A percentile compares a stretch with the other conserved stretches of the same genome.
These are phyloP conservation scores for Dendrolimus pini DNA, from an alignment of 2,888 invertebrate genomes.

Conservation along the genomic window DNA sequence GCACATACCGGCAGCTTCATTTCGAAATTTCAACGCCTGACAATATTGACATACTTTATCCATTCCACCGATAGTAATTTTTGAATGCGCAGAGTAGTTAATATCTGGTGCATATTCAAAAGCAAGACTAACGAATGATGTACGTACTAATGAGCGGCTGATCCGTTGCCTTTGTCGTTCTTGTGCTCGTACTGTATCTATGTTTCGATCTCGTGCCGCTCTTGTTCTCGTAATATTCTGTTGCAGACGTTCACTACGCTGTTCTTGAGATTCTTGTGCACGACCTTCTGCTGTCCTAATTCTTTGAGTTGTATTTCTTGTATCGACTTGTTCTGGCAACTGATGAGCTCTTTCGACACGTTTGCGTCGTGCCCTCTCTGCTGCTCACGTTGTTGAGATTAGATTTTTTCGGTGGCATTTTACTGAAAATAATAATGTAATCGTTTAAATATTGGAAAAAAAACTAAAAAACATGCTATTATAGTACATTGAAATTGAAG, in stretches of 20 bases:
- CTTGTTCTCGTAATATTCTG: conserved; percentile 19
- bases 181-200: conserved; percentile 4
- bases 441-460: conserved; percentile 10
- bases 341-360: conserved; percentile 21
- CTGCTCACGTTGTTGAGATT: conserved; percentile 22
- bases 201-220: conserved; percentile 23
- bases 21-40: conserved; percentile 17
- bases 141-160: conserved; percentile 20
- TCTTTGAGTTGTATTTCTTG: conserved; percentile 22
- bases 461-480: conserved; percentile 14
- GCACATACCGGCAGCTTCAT: conserved; percentile 15
- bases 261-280: conserved; percentile 24
- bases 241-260: conserved; percentile 21
- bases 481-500: conserved; percentile 15
- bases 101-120: conserved; percentile 21
- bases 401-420: conserved; percentile 24
- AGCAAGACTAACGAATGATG: conserved; percentile 20
- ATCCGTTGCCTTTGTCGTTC: conserved; percentile 11
- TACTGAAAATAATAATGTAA: conserved; percentile 11
- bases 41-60: conserved; percentile 5
- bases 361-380: conserved; percentile 20
- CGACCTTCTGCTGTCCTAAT: conserved; percentile 11
- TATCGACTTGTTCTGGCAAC: conserved; percentile 14
- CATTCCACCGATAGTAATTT: conserved; percentile 18
- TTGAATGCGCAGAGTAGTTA: conserved; percentile 18